phyloP scores from a whole-genome alignment of 2,113 vertebrate species.

The Actenoides hombroni region DNA sequence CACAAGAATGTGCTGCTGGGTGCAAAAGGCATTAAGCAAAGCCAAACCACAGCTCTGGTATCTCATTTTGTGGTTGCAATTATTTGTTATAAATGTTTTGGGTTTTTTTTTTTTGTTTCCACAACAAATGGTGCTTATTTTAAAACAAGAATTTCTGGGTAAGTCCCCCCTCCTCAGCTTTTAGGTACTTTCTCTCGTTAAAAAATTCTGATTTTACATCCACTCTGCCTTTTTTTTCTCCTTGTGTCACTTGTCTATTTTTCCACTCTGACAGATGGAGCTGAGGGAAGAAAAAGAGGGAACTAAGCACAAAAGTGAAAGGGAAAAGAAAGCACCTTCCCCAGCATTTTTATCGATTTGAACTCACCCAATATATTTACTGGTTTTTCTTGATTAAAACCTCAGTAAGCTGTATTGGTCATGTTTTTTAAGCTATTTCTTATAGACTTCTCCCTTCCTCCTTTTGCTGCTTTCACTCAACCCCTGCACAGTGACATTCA shows the following conservation, averaged over 20 bases:
- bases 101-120: no score
- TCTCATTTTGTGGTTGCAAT: background rate
- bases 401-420: background rate
- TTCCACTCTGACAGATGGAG: background rate
- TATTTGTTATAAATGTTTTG: background rate
- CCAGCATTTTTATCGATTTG: background rate
- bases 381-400: background rate
- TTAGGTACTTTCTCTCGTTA: background rate
- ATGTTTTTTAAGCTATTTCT: background rate
- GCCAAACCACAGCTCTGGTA: slow-evolving; percentile 25
- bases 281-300: background rate
- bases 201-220: background rate
- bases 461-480: background rate
- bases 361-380: background rate
- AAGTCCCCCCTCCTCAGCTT: background rate
- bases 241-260: background rate
- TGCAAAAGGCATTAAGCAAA: background rate
- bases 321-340: background rate
- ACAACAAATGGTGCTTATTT: background rate
- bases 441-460: background rate
- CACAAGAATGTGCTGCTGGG: background rate
- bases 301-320: background rate
- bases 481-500: rapidly evolving
- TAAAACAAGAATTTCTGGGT: background rate
- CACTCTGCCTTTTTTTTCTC: background rate